Evolutionary conservation across 2,888 invertebrate genomes (phyloP), one percentile per base, ranked within the genome.

Genomic region (Caenorhabditis sp.): DNA sequence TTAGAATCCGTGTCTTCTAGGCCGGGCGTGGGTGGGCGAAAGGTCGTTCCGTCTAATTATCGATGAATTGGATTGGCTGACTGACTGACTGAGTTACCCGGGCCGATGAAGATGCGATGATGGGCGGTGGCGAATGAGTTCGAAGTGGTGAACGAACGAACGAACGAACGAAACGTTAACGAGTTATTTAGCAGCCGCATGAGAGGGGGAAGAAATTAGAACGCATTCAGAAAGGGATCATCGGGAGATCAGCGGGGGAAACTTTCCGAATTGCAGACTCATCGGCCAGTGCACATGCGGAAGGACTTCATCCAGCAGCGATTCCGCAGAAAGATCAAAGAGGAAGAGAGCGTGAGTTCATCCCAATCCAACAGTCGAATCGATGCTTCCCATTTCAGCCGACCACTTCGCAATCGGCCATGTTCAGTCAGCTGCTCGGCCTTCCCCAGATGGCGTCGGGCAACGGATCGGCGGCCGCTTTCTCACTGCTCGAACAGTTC

Each of bases 261-360:
- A n/a, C n/a, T n/a, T n/a, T 22, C 11, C 8, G 9, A 48, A 30
- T 84, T 87, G 43, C 81, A 88, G 88, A 87, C 87, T 2, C 87
- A 87, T 68, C 87, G 88, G 2, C 88, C 88, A 6, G 87, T 86
- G 13, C 86, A 87, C 68, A 88, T 88, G 88, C 71, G 88, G 26
- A 88, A 88, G 63, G 88, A 88, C 70, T 86, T 87, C 72, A 88
- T 88, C 41, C 88, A 88, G 53, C 88, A 88, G 71, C 74, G 89
- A 46, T 88, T 88, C 82, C 80, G 87, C 2, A 72, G 87, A 43
- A 83, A 83, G 50, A 83, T 81, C 43, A 84, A 83, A 73, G 83
- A 82, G 9, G 82, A 82, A 20, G 82, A 81, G 13, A 58, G 17
- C 26, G 72, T 70, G 30, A 53, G 62, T 45, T 11, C 22, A 20